Conservation (phyloP, 2,113 vertebrate species). For the Apteryx mantelli region DNA sequence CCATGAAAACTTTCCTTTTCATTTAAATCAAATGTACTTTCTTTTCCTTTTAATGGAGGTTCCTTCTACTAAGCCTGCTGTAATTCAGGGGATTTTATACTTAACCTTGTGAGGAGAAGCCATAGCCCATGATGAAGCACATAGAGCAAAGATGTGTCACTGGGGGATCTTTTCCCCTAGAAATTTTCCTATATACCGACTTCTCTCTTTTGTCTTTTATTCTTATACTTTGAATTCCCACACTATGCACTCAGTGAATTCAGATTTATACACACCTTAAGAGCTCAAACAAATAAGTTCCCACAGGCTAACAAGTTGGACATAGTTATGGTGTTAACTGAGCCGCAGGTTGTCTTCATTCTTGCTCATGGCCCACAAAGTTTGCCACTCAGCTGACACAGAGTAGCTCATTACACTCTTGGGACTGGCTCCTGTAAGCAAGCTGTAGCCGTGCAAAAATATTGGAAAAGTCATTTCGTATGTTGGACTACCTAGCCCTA, state of each 20-base stretch:
- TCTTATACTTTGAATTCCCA: not conserved
- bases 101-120: not conserved
- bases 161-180: not conserved
- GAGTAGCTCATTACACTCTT: not conserved
- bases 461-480: not conserved
- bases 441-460: not conserved
- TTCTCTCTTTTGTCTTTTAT: not conserved
- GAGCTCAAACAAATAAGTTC: not conserved
- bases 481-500: not conserved
- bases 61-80: not conserved
- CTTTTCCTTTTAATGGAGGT: not conserved
- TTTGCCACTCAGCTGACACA: accelerated
- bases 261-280: not conserved
- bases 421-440: not conserved
- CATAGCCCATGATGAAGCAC: not conserved
- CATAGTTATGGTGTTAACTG: not conserved
- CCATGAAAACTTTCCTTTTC: not conserved
- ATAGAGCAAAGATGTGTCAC: not conserved
- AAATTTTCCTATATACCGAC: not conserved
- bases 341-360: not conserved
- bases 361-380: accelerated
- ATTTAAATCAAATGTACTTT: not conserved
- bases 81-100: not conserved
- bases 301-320: not conserved
- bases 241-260: not conserved